A percentile compares a stretch with the other conserved stretches of the same genome.
phyloP scores from a whole-genome alignment of 2,888 invertebrate genomes.

The Parnassius mnemosyne region DNA sequence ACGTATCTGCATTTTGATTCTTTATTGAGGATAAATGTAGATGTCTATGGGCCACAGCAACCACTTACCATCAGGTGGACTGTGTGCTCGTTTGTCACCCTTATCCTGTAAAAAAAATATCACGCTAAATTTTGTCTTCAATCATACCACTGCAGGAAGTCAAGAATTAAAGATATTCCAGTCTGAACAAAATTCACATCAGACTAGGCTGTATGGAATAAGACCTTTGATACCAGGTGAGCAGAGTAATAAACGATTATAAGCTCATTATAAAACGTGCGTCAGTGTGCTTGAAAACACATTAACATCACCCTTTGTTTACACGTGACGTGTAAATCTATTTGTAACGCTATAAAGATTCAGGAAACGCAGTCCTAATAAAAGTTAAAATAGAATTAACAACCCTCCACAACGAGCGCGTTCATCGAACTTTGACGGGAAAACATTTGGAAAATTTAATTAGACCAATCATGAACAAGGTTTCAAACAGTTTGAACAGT shows the following conservation, averaged over 20 bases:
- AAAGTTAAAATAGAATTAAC: constrained; percentile 29
- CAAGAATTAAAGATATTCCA: too few species aligned
- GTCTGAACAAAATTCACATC: too few species aligned
- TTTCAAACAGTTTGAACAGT: neutral
- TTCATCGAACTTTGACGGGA: constrained; percentile 16
- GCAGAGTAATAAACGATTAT: constrained; percentile 5
- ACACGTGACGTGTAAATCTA: constrained; percentile 25
- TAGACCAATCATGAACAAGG: neutral
- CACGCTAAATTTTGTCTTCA: too few species aligned
- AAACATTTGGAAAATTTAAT: constrained; percentile 4
- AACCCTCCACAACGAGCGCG: constrained; percentile 16
- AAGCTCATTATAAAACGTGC: constrained; percentile 22
- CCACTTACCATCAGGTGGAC: too few species aligned
- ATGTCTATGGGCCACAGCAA: too few species aligned
- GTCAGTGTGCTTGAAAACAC: constrained; percentile 24
- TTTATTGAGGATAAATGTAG: too few species aligned
- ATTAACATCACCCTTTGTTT: constrained; percentile 27
- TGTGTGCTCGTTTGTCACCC: too few species aligned
- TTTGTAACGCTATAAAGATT: constrained; percentile 26
- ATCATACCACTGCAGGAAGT: too few species aligned
- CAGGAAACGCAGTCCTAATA: constrained; percentile 27
- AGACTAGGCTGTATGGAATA: too few species aligned
- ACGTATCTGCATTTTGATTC: too few species aligned
- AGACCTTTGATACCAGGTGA: too few species aligned
- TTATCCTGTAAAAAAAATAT: too few species aligned